phyloP scores from a whole-genome alignment of 2,797 vertebrate genomes.

The Tympanoctomys barrerae region DNA sequence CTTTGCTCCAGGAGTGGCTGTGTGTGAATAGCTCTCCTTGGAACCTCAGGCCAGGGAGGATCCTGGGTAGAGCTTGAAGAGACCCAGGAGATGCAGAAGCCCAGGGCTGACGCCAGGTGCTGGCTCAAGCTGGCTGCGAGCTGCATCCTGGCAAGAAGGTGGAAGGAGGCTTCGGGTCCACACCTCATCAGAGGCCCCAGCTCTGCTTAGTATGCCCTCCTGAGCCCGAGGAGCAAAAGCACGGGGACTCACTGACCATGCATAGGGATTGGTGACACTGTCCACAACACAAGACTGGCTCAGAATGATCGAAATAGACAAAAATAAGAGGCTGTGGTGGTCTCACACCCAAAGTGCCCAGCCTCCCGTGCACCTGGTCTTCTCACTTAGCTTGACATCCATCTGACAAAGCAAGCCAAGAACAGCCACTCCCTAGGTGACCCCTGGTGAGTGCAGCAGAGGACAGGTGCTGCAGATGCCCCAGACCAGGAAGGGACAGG shows the following conservation, averaged over 20 bases:
- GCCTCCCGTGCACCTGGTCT: not conserved
- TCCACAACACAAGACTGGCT: not conserved
- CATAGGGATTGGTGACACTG: not conserved
- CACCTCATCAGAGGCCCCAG: not conserved
- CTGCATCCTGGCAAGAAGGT: not conserved
- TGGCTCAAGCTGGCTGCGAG: not conserved
- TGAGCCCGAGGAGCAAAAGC: not conserved
- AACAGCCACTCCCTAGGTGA: fast-evolving
- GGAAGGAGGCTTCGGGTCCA: not conserved
- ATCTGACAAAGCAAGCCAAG: not conserved
- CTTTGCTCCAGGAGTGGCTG: not conserved
- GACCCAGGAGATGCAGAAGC: not conserved
- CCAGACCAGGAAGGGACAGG: not conserved
- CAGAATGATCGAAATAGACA: not conserved
- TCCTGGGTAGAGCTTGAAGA: not conserved
- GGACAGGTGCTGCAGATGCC: not conserved
- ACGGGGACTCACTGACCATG: not conserved
- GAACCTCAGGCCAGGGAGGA: not conserved
- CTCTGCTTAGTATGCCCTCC: not conserved
- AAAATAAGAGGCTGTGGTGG: not conserved
- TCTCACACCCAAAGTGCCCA: not conserved
- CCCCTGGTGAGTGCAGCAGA: not conserved
- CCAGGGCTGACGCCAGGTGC: not conserved
- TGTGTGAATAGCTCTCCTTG: not conserved
- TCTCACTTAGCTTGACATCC: not conserved